phyloP scores from a whole-genome alignment of 1,140 invertebrate genomes.

The Cotesia chilonis region DNA sequence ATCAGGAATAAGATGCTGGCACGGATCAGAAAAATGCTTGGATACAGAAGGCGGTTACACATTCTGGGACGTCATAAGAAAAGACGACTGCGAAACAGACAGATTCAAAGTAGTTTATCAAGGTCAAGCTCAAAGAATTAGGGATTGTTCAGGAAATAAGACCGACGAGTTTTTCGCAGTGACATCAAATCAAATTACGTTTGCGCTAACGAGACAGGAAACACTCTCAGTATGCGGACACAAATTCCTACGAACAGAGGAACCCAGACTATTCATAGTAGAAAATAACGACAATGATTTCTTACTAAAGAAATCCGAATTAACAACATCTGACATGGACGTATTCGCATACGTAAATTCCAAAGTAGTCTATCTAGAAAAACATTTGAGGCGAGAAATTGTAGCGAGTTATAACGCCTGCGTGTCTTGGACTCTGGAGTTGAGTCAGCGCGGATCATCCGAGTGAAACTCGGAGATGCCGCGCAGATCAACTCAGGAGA shows the following conservation, averaged over 20 bases:
- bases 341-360: slow-evolving; percentile 21
- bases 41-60: slow-evolving; percentile 27
- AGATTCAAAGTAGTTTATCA: slow-evolving; percentile 13
- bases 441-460: too few species aligned
- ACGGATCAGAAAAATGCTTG: slow-evolving; percentile 30
- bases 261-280: slow-evolving; percentile 1
- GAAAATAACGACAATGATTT: background rate
- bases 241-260: slow-evolving; percentile 17
- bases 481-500: too few species aligned
- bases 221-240: slow-evolving; percentile 4
- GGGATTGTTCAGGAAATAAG: background rate
- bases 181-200: slow-evolving; percentile 19
- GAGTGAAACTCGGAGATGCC: too few species aligned
- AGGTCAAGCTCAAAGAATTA: background rate
- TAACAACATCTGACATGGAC: slow-evolving; percentile 16
- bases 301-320: background rate
- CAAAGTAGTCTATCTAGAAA: slow-evolving; percentile 10
- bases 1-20: slow-evolving; percentile 20
- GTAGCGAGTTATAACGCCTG: background rate
- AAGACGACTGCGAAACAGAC: slow-evolving; percentile 21
- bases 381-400: background rate
- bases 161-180: slow-evolving; percentile 11
- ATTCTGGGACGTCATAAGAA: slow-evolving; percentile 22
- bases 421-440: too few species aligned
- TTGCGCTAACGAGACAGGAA: slow-evolving; percentile 9